phyloP scores from a whole-genome alignment of 2,888 invertebrate species.

The Rhyacophila evoluta region DNA sequence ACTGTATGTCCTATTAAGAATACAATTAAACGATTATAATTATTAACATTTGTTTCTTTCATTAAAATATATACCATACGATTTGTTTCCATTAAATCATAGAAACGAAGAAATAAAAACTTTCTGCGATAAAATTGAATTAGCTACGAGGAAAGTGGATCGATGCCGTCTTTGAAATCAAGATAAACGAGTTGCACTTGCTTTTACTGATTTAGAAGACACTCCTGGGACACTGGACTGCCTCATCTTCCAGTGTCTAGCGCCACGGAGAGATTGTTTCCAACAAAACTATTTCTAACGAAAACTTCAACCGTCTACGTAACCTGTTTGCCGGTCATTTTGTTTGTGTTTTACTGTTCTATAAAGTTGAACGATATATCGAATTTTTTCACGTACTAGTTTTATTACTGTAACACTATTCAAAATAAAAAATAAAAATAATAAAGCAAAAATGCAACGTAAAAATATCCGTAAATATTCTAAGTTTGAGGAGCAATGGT shows the following conservation, averaged over 20 bases:
- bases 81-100: too few relatives aligned
- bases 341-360: not conserved
- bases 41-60: too few relatives aligned
- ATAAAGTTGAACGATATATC: not conserved
- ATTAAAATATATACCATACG: too few relatives aligned
- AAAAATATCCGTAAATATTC: too few relatives aligned
- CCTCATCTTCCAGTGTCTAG: not conserved
- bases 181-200: not conserved
- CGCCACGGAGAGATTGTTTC: not conserved
- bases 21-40: too few relatives aligned
- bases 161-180: not conserved
- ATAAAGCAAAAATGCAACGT: too few relatives aligned
- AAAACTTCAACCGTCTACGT: not conserved
- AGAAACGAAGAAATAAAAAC: too few relatives aligned
- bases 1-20: too few relatives aligned
- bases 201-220: not conserved
- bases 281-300: slow-evolving; percentile 12
- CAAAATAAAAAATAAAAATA: too few relatives aligned
- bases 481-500: too few relatives aligned
- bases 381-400: too few relatives aligned
- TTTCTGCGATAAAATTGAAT: not conserved
- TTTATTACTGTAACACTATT: too few relatives aligned
- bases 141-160: not conserved
- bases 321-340: not conserved
- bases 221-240: not conserved